phyloP scores from a whole-genome alignment of 2,113 vertebrate species.

The Forbesichthys agassizii region DNA sequence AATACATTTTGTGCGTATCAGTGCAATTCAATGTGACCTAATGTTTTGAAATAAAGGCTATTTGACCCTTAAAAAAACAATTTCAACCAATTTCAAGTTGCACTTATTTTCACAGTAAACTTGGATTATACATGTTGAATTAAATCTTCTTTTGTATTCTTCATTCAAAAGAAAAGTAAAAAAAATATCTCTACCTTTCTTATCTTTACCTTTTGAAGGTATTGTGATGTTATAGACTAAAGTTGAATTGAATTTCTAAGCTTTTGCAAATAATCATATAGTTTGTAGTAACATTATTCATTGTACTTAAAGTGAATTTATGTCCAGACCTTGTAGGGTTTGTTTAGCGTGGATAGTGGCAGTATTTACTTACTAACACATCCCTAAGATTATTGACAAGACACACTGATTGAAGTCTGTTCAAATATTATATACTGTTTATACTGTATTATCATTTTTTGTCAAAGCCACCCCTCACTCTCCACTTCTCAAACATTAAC shows the following conservation, averaged over 20 bases:
- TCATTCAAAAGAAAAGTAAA: too few relatives aligned
- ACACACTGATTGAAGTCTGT: neutral
- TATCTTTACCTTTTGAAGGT: too few relatives aligned
- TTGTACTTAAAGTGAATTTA: neutral
- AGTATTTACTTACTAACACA: neutral
- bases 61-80: neutral
- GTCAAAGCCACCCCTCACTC: too few relatives aligned
- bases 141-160: too few relatives aligned
- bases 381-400: neutral
- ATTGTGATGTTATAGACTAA: too few relatives aligned
- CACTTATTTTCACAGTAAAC: too few relatives aligned
- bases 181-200: neutral
- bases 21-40: too few relatives aligned
- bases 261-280: neutral
- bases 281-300: neutral
- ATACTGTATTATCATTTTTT: too few relatives aligned
- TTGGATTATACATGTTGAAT: too few relatives aligned
- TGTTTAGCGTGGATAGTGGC: neutral
- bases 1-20: too few relatives aligned
- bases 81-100: neutral
- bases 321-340: neutral
- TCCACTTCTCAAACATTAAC: too few relatives aligned
- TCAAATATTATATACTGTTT: too few relatives aligned
- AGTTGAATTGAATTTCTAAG: neutral
- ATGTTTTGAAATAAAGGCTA: neutral